These are phyloP conservation scores for Bellardia bayeri DNA, from an alignment of 2,888 invertebrate species.

Conservation along the genomic window DNA sequence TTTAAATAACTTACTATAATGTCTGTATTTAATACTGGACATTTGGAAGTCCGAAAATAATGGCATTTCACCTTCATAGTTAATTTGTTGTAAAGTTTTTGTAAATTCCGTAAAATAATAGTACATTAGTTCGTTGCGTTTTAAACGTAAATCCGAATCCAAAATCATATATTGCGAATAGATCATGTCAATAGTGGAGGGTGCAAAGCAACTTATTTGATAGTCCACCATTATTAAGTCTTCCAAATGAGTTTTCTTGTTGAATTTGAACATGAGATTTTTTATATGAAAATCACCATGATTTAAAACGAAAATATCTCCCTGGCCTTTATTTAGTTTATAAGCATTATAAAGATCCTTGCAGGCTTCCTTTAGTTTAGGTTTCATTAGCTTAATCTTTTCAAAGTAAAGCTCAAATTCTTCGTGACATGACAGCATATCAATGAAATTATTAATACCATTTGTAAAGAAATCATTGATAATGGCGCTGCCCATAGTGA, in stretches of 20 bases:
- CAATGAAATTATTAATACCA: slow-evolving; percentile 74
- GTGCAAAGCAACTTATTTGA: slow-evolving; percentile 72
- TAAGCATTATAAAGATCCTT: slow-evolving; percentile 44
- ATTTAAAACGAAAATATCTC: slow-evolving; percentile 75
- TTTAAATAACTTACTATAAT: slow-evolving; percentile 65
- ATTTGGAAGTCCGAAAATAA: slow-evolving; percentile 71
- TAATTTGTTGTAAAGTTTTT: slow-evolving; percentile 64
- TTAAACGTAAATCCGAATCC: slow-evolving; percentile 59
- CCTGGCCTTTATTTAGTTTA: slow-evolving; percentile 19
- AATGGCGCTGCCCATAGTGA: neutral
- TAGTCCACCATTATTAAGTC: slow-evolving; percentile 71
- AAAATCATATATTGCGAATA: slow-evolving; percentile 72
- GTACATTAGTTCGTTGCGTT: slow-evolving; percentile 68
- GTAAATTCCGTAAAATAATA: slow-evolving; percentile 73
- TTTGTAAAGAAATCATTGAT: slow-evolving; percentile 60
- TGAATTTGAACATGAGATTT: slow-evolving; percentile 78
- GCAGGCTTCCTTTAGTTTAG: slow-evolving; percentile 51
- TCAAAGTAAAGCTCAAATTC: slow-evolving; percentile 71
- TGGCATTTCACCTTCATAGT: slow-evolving; percentile 72
- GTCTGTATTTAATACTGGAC: slow-evolving; percentile 69
- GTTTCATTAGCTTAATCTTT: slow-evolving; percentile 73
- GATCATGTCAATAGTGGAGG: slow-evolving; percentile 68
- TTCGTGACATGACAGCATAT: slow-evolving; percentile 63
- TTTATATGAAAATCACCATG: slow-evolving; percentile 80
- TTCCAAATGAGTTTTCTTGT: slow-evolving; percentile 47